A percentile compares a stretch with the other conserved stretches of the same genome.
These are phyloP conservation scores for Teleiodes luculella DNA, from an alignment of 2,888 invertebrate species.

Conservation along the genomic window DNA sequence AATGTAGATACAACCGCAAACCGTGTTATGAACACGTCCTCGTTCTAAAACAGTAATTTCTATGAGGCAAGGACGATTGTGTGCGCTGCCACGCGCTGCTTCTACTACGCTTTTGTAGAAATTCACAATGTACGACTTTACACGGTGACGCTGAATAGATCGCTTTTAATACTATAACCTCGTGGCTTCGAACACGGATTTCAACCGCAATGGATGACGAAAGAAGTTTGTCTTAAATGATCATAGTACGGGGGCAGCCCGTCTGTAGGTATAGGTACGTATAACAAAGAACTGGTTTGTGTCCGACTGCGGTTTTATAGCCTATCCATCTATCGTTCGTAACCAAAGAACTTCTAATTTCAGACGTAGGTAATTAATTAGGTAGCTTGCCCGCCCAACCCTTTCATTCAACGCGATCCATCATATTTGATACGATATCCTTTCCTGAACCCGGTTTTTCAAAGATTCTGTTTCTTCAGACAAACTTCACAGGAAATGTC, in stretches of 20 bases:
- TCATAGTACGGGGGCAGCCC: constrained; percentile 36
- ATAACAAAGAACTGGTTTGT: constrained; percentile 59
- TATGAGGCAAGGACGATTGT: constrained; percentile 35
- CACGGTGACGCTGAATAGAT: constrained; percentile 35
- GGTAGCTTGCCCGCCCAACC: not conserved
- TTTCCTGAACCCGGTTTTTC: too few relatives aligned
- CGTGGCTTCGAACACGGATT: constrained; percentile 27
- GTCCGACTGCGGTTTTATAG: constrained; percentile 39
- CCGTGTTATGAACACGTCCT: constrained; percentile 37
- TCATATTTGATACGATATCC: not conserved
- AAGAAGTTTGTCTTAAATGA: constrained; percentile 32
- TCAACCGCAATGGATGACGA: constrained; percentile 32
- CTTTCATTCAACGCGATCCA: not conserved
- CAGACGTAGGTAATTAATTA: constrained; percentile 20
- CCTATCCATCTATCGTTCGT: constrained; percentile 33
- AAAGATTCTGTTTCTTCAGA: too few relatives aligned
- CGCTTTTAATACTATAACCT: constrained; percentile 31
- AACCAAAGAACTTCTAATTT: constrained; percentile 35
- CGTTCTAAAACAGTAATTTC: constrained; percentile 47
- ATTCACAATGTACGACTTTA: constrained; percentile 32
- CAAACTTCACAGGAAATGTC: too few relatives aligned
- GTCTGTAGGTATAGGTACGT: constrained; percentile 29
- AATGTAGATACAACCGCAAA: constrained; percentile 34
- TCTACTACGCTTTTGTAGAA: constrained; percentile 32
- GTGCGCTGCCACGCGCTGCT: constrained; percentile 21